Conservation (phyloP, 2,797 vertebrate species). For the Ispidina picta region DNA sequence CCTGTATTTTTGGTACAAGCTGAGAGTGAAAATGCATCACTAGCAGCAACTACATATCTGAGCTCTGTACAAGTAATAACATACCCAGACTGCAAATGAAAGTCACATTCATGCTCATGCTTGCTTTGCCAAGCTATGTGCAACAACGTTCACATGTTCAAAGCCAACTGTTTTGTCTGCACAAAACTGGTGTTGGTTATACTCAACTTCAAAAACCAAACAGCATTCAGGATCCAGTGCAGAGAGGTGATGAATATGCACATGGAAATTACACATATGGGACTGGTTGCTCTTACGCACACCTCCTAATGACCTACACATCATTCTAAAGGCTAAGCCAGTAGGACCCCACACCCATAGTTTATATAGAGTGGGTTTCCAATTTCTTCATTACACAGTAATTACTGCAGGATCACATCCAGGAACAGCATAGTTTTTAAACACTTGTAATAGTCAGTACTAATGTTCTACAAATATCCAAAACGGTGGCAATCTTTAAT, state of each 20-base stretch:
- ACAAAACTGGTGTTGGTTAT: not conserved
- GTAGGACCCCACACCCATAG: not conserved
- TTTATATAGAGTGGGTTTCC: not conserved
- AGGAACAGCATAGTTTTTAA: not conserved
- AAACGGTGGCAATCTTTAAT: not conserved
- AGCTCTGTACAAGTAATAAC: not conserved
- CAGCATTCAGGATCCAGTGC: not conserved
- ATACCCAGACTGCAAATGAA: not conserved
- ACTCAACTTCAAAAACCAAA: not conserved
- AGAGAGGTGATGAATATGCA: not conserved
- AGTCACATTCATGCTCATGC: not conserved
- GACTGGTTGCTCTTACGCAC: not conserved
- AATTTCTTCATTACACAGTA: not conserved
- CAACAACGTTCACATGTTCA: not conserved
- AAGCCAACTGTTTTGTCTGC: not conserved
- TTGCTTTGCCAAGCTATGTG: not conserved
- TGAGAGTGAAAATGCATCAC: accelerated
- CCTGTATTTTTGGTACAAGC: not conserved
- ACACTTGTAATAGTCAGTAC: not conserved
- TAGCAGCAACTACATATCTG: not conserved
- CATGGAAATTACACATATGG: not conserved
- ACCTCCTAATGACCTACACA: not conserved
- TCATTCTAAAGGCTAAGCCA: not conserved
- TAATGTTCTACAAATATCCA: not conserved
- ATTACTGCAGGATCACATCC: not conserved